These are phyloP conservation scores for Odontophorus gujanensis DNA, from an alignment of 2,113 vertebrate species.

Conservation along the genomic window DNA sequence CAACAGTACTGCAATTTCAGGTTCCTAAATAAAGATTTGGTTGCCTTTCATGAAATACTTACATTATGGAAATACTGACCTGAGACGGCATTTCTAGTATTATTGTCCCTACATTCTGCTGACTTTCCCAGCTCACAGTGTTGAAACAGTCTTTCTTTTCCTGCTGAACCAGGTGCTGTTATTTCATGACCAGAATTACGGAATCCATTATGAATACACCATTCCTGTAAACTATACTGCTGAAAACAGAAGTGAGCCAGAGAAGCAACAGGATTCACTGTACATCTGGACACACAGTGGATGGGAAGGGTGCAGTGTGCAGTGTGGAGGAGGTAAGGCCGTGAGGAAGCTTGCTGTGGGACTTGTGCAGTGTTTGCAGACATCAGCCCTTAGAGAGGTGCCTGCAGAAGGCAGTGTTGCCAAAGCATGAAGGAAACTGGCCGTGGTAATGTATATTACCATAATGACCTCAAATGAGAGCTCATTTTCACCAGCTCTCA, in stretches of 20 bases:
- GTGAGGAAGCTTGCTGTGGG: neutral
- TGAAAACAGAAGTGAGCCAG: conserved; percentile 78
- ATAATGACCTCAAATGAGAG: neutral
- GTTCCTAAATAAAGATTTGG: neutral
- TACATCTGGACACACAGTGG: conserved; percentile 97
- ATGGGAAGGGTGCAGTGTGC: conserved; percentile 92
- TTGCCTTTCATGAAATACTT: neutral
- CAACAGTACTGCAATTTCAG: neutral
- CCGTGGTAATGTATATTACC: neutral
- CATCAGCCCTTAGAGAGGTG: neutral
- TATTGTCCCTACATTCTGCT: neutral
- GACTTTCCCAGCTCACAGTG: neutral
- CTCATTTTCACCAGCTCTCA: conserved; percentile 6
- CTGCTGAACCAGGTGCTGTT: conserved; percentile 86
- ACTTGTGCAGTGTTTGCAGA: neutral
- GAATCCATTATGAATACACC: conserved; percentile 97
- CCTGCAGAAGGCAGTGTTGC: neutral
- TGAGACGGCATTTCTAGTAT: neutral
- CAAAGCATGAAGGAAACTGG: neutral
- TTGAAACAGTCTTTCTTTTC: conserved; percentile 40
- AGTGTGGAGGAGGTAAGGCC: conserved; percentile 93
- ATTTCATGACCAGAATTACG: conserved; percentile 96
- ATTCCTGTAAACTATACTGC: conserved; percentile 88
- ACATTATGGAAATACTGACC: neutral
- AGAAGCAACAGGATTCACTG: conserved; percentile 84